Base-by-base conservation (phyloP, 2,888 invertebrate species). In the Netelia melanura region DNA sequence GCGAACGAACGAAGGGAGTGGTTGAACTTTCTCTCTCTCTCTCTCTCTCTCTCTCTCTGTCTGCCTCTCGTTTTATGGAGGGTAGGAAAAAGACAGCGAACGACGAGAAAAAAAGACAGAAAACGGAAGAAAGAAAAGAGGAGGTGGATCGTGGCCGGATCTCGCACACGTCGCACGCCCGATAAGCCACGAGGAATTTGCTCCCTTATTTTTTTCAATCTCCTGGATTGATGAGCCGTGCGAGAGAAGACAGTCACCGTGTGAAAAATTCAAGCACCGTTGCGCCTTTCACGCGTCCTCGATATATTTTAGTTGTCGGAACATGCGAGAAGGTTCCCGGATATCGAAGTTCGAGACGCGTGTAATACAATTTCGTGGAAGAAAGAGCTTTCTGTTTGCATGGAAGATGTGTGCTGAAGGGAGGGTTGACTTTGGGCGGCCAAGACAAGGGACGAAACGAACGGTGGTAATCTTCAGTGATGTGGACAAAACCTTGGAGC, bases 171-270 rank as follows among this genome's bases (percentile, higher is more conserved):
- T 81, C 68, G 48, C 44, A 78, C 84, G 64, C 67, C 56, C 81
- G 84, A 78, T 77, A 52, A 84, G 77, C 74, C 62, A 65, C 23
- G 52, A 81, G 74, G 84, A 84, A 84, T 84, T 65, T 68, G 30
- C 25, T 71, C 58, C 64, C 83, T 80, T 80, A 75, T 77, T 84
- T 81, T 81, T 84, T 84, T 72, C 84, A 84, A 84, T 84, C 84
- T 81, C 38, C 68, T 23, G 77, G 74, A 81, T 84, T 78, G 84
- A 81, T 81, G 84, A 84, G 74, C 72, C 62, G 48, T 64, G 76
- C 48, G 21, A 17, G 1, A 61, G 8, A 54, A 70, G 72, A 44
- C 52, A 62, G 56, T 54, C 44, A 14, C 38, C 77, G 68, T 71
- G 80, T 68, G 75, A 83, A 65, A 52, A 64, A 83, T 64, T 65